Percentiles rank a stretch among this genome's conserved stretches.
These are phyloP conservation scores for Sanderia malayensis DNA, from an alignment of 30 jellyfish, hydroid and myxozoan genomes.

Conservation along the genomic window DNA sequence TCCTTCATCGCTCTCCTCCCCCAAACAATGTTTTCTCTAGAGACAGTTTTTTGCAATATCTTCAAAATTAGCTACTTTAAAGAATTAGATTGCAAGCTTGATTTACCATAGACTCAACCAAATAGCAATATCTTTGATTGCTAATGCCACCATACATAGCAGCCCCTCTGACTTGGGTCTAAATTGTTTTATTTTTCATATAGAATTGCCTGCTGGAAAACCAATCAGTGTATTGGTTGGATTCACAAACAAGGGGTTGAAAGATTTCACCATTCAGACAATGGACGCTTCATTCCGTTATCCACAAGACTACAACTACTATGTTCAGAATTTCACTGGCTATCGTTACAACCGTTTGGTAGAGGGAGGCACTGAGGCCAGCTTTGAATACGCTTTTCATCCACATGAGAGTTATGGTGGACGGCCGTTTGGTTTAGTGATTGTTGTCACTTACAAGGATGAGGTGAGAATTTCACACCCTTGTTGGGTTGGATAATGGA, in stretches of 20 bases:
- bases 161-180: too few species aligned
- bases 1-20: not conserved
- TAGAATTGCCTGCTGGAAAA: slow-evolving; percentile 93
- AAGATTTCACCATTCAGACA: slow-evolving; percentile 80
- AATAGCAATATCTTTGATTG: too few species aligned
- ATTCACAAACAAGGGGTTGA: slow-evolving; percentile 82
- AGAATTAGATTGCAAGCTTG: too few species aligned
- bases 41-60: too few species aligned
- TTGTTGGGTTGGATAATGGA: too few species aligned
- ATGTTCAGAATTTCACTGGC: slow-evolving; percentile 90
- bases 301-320: slow-evolving; percentile 90
- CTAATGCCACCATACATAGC: too few species aligned
- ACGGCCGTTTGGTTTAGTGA: slow-evolving; percentile 82
- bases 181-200: not conserved
- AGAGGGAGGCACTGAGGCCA: slow-evolving; percentile 66
- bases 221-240: slow-evolving; percentile 84
- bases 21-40: too few species aligned
- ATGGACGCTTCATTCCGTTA: slow-evolving; percentile 92
- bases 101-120: too few species aligned
- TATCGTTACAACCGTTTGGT: slow-evolving; percentile 61
- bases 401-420: slow-evolving; percentile 97
- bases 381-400: slow-evolving; percentile 76
- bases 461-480: slow-evolving; percentile 61
- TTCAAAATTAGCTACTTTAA: too few species aligned
- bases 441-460: slow-evolving; percentile 70